Conservation (phyloP, 2,888 invertebrate genomes). For the Malacosoma neustria region DNA sequence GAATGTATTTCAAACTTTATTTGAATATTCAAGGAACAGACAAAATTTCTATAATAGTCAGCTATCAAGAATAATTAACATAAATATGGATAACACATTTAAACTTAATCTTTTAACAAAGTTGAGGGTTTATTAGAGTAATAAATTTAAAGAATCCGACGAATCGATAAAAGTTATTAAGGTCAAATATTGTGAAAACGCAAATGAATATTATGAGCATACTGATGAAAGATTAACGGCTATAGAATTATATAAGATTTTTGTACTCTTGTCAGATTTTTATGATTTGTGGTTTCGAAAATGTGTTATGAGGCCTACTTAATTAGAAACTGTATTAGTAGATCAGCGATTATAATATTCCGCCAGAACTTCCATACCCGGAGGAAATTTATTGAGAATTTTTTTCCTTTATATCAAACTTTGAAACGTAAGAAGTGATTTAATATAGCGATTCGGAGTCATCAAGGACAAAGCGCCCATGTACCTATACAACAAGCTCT, state of each 20-base stretch:
- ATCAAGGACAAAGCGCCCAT: no score
- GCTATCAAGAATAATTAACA: no score
- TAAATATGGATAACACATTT: not conserved
- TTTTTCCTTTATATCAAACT: no score
- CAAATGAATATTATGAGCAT: not conserved
- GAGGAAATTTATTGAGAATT: no score
- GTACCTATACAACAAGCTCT: no score
- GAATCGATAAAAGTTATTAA: not conserved
- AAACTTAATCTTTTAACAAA: slow-evolving; percentile 1
- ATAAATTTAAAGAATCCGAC: slow-evolving; percentile 9
- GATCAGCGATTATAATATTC: no score
- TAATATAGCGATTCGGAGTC: no score
- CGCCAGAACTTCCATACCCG: no score
- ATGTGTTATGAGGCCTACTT: not conserved
- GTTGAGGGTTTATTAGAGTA: slow-evolving; percentile 2
- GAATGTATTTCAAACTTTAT: no score
- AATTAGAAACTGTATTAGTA: not conserved
- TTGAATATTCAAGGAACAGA: no score
- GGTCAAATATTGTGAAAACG: slow-evolving; percentile 6
- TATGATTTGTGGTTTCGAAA: not conserved
- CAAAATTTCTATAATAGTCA: no score
- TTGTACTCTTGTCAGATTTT: not conserved
- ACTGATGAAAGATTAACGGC: not conserved
- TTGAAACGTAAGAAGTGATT: no score
- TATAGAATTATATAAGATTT: not conserved